Conservation (phyloP, 2,797 vertebrate species). For the Ctenopoma multispine region DNA sequence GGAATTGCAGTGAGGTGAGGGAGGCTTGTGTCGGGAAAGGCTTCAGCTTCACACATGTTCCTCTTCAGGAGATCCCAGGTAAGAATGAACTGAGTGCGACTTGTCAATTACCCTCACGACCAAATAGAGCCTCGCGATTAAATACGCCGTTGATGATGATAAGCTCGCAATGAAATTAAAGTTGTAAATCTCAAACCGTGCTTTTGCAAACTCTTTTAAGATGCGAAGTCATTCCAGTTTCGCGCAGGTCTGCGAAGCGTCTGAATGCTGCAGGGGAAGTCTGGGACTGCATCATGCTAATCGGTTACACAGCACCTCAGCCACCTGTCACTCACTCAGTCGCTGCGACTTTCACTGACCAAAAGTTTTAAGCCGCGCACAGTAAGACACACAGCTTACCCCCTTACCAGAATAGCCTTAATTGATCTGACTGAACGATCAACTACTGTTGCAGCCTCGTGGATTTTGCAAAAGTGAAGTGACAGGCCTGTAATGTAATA, state of each 20-base stretch:
- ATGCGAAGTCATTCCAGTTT: constrained; percentile 10
- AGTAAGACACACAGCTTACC: background rate
- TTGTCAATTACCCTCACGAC: background rate
- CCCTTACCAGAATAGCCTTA: background rate
- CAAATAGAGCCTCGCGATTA: background rate
- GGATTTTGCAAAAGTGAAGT: constrained; percentile 11
- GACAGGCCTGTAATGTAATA: constrained; percentile 18
- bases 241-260: background rate
- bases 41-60: constrained; percentile 90
- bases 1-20: constrained; percentile 91
- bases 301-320: constrained; percentile 20
- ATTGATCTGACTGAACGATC: constrained; percentile 15
- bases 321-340: constrained; percentile 68
- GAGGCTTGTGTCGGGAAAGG: constrained; percentile 88
- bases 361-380: constrained; percentile 25
- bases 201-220: constrained; percentile 1
- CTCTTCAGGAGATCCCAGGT: constrained; percentile 94
- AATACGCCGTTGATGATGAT: background rate
- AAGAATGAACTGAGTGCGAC: constrained; percentile 64
- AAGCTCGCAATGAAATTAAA: too few relatives aligned
- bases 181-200: background rate
- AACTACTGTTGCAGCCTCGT: constrained; percentile 15
- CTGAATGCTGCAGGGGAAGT: background rate
- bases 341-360: background rate
- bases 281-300: constrained; percentile 1